Percentiles rank a stretch among this genome's conserved stretches.
Conservation (phyloP, 2,113 vertebrate species). For the Gambusia holbrooki region DNA sequence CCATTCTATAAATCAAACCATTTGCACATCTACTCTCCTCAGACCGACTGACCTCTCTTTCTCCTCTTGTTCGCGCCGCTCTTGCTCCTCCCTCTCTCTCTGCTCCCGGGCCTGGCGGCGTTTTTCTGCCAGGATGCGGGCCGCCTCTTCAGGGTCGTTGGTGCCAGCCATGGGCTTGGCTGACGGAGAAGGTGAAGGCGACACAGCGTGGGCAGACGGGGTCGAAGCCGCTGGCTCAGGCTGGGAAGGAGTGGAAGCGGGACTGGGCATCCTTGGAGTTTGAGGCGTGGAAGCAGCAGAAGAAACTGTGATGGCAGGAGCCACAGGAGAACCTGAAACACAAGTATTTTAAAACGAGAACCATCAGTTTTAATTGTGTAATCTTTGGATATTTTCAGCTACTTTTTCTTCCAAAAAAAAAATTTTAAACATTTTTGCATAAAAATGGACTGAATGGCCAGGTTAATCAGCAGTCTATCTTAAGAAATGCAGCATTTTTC, state of each 20-base stretch:
- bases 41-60: constrained; percentile 85
- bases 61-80: constrained; percentile 87
- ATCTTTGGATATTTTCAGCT: not conserved
- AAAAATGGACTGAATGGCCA: not conserved
- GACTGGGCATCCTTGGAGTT: constrained; percentile 18
- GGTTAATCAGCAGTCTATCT: constrained; percentile 45
- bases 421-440: not conserved
- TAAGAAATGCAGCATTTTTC: not conserved
- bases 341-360: not conserved
- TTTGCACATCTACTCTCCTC: not conserved
- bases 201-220: constrained; percentile 22
- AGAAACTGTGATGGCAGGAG: constrained; percentile 53
- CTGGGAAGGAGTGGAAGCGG: constrained; percentile 25
- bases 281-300: constrained; percentile 46
- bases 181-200: constrained; percentile 67
- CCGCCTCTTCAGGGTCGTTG: constrained; percentile 90
- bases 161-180: constrained; percentile 89
- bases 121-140: constrained; percentile 89
- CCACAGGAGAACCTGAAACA: constrained; percentile 59
- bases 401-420: not conserved
- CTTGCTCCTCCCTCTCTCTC: constrained; percentile 90
- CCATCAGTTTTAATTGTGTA: not conserved
- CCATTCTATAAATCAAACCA: not conserved
- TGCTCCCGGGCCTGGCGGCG: constrained; percentile 92
- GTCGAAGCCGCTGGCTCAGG: constrained; percentile 26